Conservation (phyloP, 2,797 vertebrate species). For the Melopsittacus undulatus region DNA sequence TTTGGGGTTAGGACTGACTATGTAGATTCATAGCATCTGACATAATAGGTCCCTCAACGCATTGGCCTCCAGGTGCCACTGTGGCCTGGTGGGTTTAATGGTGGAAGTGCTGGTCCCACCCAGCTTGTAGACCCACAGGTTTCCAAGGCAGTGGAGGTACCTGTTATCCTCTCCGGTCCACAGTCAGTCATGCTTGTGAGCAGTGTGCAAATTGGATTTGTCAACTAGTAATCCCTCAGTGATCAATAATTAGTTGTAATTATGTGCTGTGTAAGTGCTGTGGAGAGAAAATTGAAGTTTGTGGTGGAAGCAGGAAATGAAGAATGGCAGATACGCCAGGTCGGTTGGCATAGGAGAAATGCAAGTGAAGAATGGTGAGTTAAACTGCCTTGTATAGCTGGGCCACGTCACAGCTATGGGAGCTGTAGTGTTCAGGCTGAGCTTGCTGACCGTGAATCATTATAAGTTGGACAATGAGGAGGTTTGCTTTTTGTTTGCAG, state of each 20-base stretch:
- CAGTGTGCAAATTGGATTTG: conserved; percentile 50
- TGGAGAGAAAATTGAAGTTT: conserved; percentile 17
- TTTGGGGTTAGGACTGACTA: background rate
- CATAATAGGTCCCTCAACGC: background rate
- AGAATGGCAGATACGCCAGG: conserved; percentile 19
- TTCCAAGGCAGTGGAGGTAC: background rate
- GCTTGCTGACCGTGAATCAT: background rate
- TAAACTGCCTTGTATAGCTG: background rate
- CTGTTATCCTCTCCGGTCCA: background rate
- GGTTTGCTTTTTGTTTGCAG: background rate
- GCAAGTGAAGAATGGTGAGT: background rate
- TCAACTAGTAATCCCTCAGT: conserved; percentile 53
- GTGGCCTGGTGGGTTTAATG: background rate
- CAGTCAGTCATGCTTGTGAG: background rate
- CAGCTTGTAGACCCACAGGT: background rate
- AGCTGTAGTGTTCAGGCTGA: background rate
- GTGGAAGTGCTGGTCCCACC: background rate
- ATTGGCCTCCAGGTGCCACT: background rate
- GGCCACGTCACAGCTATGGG: background rate
- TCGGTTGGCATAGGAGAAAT: background rate
- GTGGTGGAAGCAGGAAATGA: conserved; percentile 30
- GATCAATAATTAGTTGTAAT: conserved; percentile 73
- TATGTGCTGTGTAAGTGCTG: conserved; percentile 31
- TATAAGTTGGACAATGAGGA: background rate
- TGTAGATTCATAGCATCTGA: background rate